Conservation (phyloP, 2,888 invertebrate genomes). For the Unio pictorum region DNA sequence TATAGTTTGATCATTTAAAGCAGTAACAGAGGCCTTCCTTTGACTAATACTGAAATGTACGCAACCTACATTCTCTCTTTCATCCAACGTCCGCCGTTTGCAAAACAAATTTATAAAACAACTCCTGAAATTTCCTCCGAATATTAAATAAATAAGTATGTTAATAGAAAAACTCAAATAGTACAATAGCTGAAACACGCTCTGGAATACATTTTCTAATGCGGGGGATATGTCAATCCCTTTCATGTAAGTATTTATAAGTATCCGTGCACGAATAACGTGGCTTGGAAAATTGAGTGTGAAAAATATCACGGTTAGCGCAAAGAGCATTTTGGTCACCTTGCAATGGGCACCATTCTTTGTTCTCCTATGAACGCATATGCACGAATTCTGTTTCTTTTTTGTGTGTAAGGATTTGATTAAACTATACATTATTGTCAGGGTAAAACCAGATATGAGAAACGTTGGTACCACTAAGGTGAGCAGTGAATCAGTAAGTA, state of each 20-base stretch:
- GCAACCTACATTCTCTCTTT: too few relatives aligned
- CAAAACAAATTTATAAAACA: slow-evolving; percentile 31
- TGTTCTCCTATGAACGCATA: slow-evolving; percentile 7
- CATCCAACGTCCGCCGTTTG: too few relatives aligned
- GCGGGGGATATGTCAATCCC: slow-evolving; percentile 8
- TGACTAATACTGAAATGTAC: too few relatives aligned
- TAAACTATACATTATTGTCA: slow-evolving; percentile 23
- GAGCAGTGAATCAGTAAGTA: slow-evolving; percentile 2
- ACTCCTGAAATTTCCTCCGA: slow-evolving; percentile 49
- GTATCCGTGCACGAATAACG: slow-evolving; percentile 33
- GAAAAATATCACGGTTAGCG: slow-evolving; percentile 44
- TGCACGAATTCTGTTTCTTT: slow-evolving; percentile 11
- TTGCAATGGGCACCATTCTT: slow-evolving; percentile 29
- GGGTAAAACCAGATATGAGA: slow-evolving; percentile 12
- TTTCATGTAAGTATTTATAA: slow-evolving; percentile 24
- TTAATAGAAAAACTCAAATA: slow-evolving; percentile 54
- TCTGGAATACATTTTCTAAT: slow-evolving; percentile 22
- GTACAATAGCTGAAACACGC: slow-evolving; percentile 47
- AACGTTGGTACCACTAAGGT: slow-evolving; percentile 22
- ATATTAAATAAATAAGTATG: slow-evolving; percentile 48
- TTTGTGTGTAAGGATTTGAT: slow-evolving; percentile 28
- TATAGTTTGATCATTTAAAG: too few relatives aligned
- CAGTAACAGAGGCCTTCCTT: too few relatives aligned
- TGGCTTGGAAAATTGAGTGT: slow-evolving; percentile 50
- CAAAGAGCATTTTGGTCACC: slow-evolving; percentile 42